Conservation (phyloP, 2,113 vertebrate genomes). For the Salminus brasiliensis region DNA sequence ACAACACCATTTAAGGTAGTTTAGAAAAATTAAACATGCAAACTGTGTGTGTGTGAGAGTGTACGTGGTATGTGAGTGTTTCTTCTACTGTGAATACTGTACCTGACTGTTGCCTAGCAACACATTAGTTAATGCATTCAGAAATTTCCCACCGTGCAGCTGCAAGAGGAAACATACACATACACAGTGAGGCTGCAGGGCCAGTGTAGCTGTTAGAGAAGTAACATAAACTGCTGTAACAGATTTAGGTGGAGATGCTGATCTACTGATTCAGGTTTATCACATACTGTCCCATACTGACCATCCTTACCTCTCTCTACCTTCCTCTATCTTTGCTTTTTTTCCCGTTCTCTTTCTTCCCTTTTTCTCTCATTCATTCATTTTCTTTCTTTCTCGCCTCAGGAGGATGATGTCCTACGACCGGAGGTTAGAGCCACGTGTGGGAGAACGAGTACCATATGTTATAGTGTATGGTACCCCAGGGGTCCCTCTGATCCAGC, state of each 20-base stretch:
- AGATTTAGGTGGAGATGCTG: too few species aligned
- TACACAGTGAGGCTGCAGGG: too few species aligned
- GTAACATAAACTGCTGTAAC: too few species aligned
- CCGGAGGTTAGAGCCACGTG: slow-evolving; percentile 90
- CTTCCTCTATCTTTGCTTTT: too few species aligned
- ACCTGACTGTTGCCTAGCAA: slow-evolving; percentile 69
- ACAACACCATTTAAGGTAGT: too few species aligned
- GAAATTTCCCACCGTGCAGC: slow-evolving; percentile 11
- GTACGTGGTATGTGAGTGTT: background rate
- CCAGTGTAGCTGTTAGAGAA: too few species aligned
- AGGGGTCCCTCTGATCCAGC: slow-evolving; percentile 93
- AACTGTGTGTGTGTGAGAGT: too few species aligned
- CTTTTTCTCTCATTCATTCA: background rate
- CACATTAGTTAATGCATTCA: slow-evolving; percentile 49
- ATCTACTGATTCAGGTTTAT: too few species aligned
- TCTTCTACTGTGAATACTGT: slow-evolving; percentile 59
- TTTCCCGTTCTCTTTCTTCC: too few species aligned
- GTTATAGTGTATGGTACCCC: slow-evolving; percentile 90
- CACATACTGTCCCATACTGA: background rate
- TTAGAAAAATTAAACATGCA: too few species aligned
- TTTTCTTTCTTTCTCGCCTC: background rate
- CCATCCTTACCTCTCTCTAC: too few species aligned
- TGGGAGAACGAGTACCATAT: slow-evolving; percentile 94
- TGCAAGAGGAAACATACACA: too few species aligned
- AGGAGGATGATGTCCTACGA: slow-evolving; percentile 92